Evolutionary conservation across 2,888 invertebrate species (phyloP).

Genomic region (Arrhopalites spinosus): DNA sequence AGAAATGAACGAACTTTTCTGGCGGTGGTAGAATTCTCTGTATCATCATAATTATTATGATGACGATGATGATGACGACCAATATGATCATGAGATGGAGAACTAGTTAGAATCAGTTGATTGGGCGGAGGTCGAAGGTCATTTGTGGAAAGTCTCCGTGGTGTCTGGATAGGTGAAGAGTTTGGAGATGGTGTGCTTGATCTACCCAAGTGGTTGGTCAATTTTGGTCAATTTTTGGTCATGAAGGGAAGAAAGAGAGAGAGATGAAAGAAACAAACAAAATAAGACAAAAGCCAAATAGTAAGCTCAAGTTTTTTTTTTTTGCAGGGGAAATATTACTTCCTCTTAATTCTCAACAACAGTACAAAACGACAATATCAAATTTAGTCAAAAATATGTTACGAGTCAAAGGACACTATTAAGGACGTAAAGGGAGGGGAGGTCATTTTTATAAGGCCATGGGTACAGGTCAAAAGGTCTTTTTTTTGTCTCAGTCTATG

Average conservation of each 20-base stretch:
- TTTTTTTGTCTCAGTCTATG: too few relatives aligned
- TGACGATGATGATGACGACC: conserved; percentile 31
- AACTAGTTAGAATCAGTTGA: conserved; percentile 49
- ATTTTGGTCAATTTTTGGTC: background rate
- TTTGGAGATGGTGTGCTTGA: conserved; percentile 55
- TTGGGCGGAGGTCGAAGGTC: conserved; percentile 53
- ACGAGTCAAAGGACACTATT: background rate
- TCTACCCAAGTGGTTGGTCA: conserved; percentile 35
- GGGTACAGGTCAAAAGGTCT: too few relatives aligned
- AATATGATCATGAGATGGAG: conserved; percentile 48
- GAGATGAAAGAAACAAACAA: background rate
- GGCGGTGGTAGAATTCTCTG: conserved; percentile 15
- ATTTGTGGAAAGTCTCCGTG: conserved; percentile 52
- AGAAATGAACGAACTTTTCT: conserved; percentile 54
- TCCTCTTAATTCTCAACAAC: background rate
- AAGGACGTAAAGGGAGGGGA: too few relatives aligned
- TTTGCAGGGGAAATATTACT: too few relatives aligned
- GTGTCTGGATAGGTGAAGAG: conserved; percentile 52
- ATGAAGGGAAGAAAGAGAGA: conserved; percentile 6
- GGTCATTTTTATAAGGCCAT: too few relatives aligned
- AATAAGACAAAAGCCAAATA: conserved; percentile 28
- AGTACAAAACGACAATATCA: background rate
- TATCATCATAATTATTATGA: background rate
- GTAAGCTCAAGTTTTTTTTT: conserved; percentile 9
- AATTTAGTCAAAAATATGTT: too few relatives aligned